Evolutionary conservation across 2,888 invertebrate species (phyloP).

Genomic region (Andrena bucephala): DNA sequence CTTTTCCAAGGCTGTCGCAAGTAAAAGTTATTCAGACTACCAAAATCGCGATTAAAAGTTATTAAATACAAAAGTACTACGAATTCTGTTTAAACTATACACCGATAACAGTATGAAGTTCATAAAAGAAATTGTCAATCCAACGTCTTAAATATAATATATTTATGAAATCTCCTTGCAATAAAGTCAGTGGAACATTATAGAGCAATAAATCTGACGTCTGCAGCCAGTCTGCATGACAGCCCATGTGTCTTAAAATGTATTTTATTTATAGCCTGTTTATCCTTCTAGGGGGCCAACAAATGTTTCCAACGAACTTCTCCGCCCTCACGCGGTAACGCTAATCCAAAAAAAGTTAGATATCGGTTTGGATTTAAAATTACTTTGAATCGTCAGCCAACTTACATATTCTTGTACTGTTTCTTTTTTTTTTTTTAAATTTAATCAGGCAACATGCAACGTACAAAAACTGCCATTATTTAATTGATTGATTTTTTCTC

Average conservation of each 20-base stretch:
- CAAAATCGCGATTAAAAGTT: no score
- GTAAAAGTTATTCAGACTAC: no score
- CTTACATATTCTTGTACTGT: background rate
- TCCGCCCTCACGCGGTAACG: conserved; percentile 1
- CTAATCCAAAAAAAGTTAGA: background rate
- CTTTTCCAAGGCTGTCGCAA: no score
- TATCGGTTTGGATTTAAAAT: background rate
- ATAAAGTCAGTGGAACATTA: background rate
- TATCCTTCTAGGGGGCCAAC: background rate
- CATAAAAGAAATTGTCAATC: no score
- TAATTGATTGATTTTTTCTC: background rate
- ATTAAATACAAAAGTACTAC: no score
- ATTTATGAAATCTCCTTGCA: background rate
- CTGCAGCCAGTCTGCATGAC: conserved; percentile 40
- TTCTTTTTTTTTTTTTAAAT: conserved; percentile 1
- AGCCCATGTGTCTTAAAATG: conserved; percentile 35
- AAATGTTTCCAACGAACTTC: background rate
- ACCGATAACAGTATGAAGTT: no score
- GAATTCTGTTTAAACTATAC: no score
- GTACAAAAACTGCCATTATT: background rate
- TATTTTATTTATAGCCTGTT: conserved; percentile 15
- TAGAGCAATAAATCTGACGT: background rate
- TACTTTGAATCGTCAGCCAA: background rate
- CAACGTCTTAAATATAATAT: no score
- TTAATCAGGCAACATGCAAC: conserved; percentile 39